Evolutionary conservation across 2,888 invertebrate genomes (phyloP), one percentile per base, ranked within the genome.

Genomic region (Empis stercorea): DNA sequence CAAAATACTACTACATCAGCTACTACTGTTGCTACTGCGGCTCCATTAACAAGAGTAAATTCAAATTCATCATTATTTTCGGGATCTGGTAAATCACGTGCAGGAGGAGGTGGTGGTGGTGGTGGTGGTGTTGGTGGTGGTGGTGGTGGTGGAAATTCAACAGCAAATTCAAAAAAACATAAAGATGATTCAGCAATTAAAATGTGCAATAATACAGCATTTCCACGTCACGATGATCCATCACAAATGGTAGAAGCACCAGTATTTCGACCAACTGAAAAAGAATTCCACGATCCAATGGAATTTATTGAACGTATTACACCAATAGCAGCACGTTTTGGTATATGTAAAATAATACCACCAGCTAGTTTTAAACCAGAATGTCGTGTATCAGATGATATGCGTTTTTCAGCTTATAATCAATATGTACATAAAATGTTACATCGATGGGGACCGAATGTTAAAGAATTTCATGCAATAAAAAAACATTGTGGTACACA

Each of bases 401-500:
- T 88, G 76, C 71, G 87, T 4, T 94, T 95, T 59, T 84, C 83
- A 0, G 87, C 87, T 0, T 84, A 85, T 53, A 88, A 92, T 66
- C 95, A 95, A 61, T 91, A 92, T 58, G 80, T 94, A 2, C 84
- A 91, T 57, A 85, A 88, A 53, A 80, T 94, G 78, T 75, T 84
- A 56, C 79, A 81, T 56, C 78, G 93, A 30, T 94, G 92, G 92
- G 93, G 94, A 0, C 84, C 87, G 0, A 88, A 85, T 56, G 81
- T 87, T 1, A 80, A 84, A 54, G 87, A 92, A 64, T 73, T 89
- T 62, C 81, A 84, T 63, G 87, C 88, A 9, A 92, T 95, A 43
- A 83, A 79, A 56, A 82, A 85, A 55, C 84, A 87, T 64, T 70
- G 91, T 49, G 78, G 81, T 1, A 81, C 83, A 0, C 85, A 89